A percentile compares a stretch with the other conserved stretches of the same genome.
These are phyloP conservation scores for Amaurobius ferox DNA, from an alignment of 2,888 invertebrate species.

Conservation along the genomic window DNA sequence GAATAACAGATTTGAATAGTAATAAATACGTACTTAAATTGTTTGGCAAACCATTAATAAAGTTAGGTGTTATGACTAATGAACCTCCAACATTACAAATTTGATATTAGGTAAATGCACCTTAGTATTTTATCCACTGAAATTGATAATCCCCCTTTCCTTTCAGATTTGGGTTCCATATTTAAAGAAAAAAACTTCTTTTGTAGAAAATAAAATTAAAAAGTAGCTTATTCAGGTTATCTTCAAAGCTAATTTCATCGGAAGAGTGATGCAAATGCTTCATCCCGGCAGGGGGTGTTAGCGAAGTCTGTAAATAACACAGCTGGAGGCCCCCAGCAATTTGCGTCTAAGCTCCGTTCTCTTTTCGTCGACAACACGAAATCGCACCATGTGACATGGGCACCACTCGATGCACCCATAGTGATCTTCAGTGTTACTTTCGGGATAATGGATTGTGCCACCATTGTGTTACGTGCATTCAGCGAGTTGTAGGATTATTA, in stretches of 20 bases:
- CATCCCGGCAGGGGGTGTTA: slow-evolving; percentile 16
- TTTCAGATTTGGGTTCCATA: too few species aligned
- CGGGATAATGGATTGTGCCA: background rate
- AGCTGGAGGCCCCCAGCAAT: slow-evolving; percentile 1
- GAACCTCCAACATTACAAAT: too few species aligned
- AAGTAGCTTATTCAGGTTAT: background rate
- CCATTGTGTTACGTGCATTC: background rate
- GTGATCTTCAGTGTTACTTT: background rate
- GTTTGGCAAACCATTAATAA: too few species aligned
- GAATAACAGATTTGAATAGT: too few species aligned
- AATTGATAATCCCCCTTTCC: too few species aligned
- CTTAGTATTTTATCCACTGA: too few species aligned
- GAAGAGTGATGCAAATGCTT: slow-evolving; percentile 1
- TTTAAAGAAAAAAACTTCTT: too few species aligned
- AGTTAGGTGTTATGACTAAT: too few species aligned
- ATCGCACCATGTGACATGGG: slow-evolving; percentile 1
- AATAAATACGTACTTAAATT: too few species aligned
- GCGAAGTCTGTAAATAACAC: slow-evolving; percentile 3
- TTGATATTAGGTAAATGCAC: too few species aligned
- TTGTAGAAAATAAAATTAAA: background rate
- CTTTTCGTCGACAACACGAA: background rate
- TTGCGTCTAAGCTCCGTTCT: background rate
- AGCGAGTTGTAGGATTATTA: background rate
- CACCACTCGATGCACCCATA: background rate
- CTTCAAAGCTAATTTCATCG: slow-evolving; percentile 13